Evolutionary conservation across 2,113 vertebrate species (phyloP).

Genomic region (Gambusia holbrooki): DNA sequence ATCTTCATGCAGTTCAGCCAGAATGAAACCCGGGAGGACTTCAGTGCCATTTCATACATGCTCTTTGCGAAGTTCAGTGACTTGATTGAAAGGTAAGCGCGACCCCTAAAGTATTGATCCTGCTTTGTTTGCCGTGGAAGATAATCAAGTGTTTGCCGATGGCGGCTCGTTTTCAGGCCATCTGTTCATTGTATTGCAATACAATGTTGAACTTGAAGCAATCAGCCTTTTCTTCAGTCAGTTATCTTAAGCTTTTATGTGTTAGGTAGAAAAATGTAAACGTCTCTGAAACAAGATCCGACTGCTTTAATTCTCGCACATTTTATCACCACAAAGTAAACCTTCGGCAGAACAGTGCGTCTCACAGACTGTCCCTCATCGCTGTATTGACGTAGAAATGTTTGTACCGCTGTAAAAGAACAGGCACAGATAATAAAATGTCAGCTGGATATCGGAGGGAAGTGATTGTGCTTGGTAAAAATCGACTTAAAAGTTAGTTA

Average conservation of each 20-base stretch:
- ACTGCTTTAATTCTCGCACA: background rate
- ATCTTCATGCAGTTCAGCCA: conserved; percentile 95
- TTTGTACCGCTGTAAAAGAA: background rate
- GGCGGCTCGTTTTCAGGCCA: too few relatives aligned
- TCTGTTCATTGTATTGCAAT: too few relatives aligned
- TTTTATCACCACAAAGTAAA: background rate
- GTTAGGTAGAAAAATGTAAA: background rate
- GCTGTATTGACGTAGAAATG: too few relatives aligned
- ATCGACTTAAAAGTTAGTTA: too few relatives aligned
- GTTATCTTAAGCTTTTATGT: background rate
- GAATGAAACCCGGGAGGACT: conserved; percentile 91
- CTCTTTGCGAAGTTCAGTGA: conserved; percentile 91
- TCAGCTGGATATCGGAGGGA: too few relatives aligned
- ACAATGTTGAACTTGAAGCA: background rate
- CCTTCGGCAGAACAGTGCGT: background rate
- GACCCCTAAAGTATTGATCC: background rate
- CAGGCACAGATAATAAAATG: background rate
- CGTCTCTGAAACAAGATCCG: background rate
- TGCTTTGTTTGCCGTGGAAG: background rate
- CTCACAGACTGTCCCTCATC: background rate
- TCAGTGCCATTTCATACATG: conserved; percentile 97
- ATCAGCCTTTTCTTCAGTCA: background rate
- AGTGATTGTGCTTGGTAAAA: too few relatives aligned
- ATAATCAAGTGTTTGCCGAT: background rate
- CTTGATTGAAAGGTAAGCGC: conserved; percentile 53